Conservation (phyloP, 2,113 vertebrate species). For the Ochotona curzoniae region DNA sequence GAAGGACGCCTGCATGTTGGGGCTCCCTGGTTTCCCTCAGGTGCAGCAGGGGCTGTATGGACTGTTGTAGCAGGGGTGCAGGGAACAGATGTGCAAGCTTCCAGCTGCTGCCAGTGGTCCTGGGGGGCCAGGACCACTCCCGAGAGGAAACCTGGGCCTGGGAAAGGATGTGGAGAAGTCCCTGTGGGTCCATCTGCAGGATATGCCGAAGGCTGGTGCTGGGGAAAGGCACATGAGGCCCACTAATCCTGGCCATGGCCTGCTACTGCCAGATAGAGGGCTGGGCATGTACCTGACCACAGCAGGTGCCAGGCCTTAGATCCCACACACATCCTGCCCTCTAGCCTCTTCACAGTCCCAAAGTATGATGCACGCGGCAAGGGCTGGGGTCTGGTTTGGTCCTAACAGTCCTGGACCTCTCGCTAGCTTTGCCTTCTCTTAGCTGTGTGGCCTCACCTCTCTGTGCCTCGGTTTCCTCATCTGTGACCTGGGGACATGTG, state of each 20-base stretch:
- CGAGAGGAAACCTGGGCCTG: too few relatives aligned
- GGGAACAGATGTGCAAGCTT: not conserved
- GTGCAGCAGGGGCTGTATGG: not conserved
- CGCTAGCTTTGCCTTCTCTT: not conserved
- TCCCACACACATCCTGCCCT: not conserved
- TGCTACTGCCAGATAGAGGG: not conserved
- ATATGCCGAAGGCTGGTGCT: too few relatives aligned
- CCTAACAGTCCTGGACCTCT: not conserved
- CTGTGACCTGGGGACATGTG: not conserved
- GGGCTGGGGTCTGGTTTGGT: not conserved
- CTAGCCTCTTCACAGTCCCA: not conserved
- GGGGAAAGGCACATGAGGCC: not conserved
- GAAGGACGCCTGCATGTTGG: not conserved
- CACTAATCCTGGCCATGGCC: not conserved
- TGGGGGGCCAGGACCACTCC: not conserved
- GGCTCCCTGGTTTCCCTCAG: not conserved
- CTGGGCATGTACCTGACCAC: not conserved
- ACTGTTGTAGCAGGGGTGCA: not conserved
- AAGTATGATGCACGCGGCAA: not conserved
- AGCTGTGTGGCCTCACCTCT: not conserved
- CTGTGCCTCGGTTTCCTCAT: conserved; percentile 14
- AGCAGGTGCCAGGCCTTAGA: not conserved
- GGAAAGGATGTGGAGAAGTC: too few relatives aligned
- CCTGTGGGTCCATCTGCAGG: too few relatives aligned
- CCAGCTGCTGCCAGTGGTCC: not conserved